These are phyloP conservation scores for Hiodon alosoides DNA, from an alignment of 2,113 vertebrate genomes.

Conservation along the genomic window DNA sequence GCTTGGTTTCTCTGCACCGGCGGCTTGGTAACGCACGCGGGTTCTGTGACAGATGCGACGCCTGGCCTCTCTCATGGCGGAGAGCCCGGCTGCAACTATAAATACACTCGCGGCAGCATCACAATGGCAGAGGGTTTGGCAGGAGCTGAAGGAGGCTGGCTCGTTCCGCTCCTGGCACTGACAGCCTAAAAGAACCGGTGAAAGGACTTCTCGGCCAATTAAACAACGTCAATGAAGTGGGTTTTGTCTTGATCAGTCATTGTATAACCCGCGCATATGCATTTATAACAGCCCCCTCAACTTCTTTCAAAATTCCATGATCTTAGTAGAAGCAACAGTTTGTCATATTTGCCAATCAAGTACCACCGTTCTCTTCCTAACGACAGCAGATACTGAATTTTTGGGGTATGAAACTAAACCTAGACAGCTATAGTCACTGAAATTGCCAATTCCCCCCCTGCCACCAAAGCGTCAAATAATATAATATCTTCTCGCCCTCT, in stretches of 20 bases:
- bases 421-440: too few relatives aligned
- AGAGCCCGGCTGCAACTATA: slow-evolving; percentile 29
- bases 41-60: background rate
- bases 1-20: background rate
- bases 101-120: slow-evolving; percentile 28
- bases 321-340: too few relatives aligned
- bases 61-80: slow-evolving; percentile 7
- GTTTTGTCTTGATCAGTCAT: slow-evolving; percentile 33
- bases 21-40: background rate
- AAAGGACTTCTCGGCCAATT: slow-evolving; percentile 37
- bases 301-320: too few relatives aligned
- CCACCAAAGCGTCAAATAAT: background rate
- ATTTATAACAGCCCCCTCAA: background rate
- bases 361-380: too few relatives aligned
- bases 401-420: too few relatives aligned
- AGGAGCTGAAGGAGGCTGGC: background rate
- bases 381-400: too few relatives aligned
- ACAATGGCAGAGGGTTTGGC: background rate
- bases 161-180: slow-evolving; percentile 28
- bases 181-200: slow-evolving; percentile 30
- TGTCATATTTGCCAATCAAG: too few relatives aligned
- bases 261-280: background rate
- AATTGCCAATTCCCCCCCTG: background rate
- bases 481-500: background rate
- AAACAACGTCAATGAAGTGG: slow-evolving; percentile 33